Conservation (phyloP, 2,888 invertebrate species). For the Melangyna quadrimaculata region DNA sequence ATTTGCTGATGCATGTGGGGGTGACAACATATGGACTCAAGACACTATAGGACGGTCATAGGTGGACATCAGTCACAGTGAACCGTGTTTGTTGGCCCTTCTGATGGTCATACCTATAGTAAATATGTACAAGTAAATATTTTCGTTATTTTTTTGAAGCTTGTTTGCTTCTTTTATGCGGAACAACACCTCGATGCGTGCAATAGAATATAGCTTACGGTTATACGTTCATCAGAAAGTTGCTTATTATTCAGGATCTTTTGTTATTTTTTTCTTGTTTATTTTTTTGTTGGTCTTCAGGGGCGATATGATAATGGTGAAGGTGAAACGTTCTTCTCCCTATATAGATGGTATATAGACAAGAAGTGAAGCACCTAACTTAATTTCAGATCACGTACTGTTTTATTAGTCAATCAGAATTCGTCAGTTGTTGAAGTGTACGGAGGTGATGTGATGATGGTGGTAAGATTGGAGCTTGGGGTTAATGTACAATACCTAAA, state of each 20-base stretch:
- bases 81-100: background rate
- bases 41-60: background rate
- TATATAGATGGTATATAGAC: no score
- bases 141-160: background rate
- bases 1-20: conserved; percentile 25
- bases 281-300: conserved; percentile 4
- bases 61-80: conserved; percentile 8
- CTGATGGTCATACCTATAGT: background rate
- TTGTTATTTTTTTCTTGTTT: conserved; percentile 8
- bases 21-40: conserved; percentile 65
- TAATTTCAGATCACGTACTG: conserved; percentile 76
- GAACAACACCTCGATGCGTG: conserved; percentile 50
- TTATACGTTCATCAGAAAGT: conserved; percentile 31
- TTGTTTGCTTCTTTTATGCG: conserved; percentile 5
- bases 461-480: conserved; percentile 55
- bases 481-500: conserved; percentile 53
- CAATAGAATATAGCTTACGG: conserved; percentile 16
- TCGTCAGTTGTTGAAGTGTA: conserved; percentile 41
- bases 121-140: conserved; percentile 34
- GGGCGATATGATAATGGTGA: background rate
- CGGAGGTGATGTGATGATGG: conserved; percentile 65
- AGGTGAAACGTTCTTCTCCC: conserved; percentile 49
- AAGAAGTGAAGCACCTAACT: conserved; percentile 9
- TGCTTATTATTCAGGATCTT: conserved; percentile 59
- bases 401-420: conserved; percentile 80